phyloP scores from a whole-genome alignment of 2,888 invertebrate species.

The Pseudococcus longispinus region DNA sequence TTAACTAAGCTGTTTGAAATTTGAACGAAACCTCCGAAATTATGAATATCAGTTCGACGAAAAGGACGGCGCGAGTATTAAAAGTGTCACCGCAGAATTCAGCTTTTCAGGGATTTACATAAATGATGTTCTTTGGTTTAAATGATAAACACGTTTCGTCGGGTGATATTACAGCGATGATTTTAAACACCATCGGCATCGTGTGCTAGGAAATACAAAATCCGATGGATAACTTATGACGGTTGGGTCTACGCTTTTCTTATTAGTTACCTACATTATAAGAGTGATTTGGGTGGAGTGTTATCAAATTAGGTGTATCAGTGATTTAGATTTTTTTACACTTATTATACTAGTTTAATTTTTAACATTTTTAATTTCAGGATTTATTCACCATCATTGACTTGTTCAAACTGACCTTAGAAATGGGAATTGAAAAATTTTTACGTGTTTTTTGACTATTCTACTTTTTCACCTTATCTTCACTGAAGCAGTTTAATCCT shows the following conservation, averaged over 20 bases:
- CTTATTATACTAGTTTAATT: too few relatives aligned
- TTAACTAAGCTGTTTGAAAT: constrained; percentile 17
- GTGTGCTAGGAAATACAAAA: background rate
- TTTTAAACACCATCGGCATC: background rate
- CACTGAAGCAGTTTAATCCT: too few relatives aligned
- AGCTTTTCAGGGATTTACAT: constrained; percentile 6
- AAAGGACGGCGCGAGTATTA: background rate
- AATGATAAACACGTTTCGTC: constrained; percentile 17
- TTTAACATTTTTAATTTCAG: too few relatives aligned
- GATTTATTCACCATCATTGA: too few relatives aligned
- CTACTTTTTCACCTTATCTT: too few relatives aligned
- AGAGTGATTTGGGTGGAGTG: background rate
- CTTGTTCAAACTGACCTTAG: too few relatives aligned
- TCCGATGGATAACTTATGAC: background rate
- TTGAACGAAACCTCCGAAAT: constrained; percentile 11
- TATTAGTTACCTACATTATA: background rate
- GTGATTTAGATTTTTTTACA: too few relatives aligned
- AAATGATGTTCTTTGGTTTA: constrained; percentile 12
- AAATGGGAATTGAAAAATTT: too few relatives aligned
- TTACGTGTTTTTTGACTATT: too few relatives aligned
- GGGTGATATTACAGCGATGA: background rate
- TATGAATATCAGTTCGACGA: background rate
- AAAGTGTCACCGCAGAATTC: constrained; percentile 5
- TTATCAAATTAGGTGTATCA: background rate
- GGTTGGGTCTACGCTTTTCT: background rate